phyloP scores from a whole-genome alignment of 2,113 vertebrate genomes.

The Oryzias melastigma region DNA sequence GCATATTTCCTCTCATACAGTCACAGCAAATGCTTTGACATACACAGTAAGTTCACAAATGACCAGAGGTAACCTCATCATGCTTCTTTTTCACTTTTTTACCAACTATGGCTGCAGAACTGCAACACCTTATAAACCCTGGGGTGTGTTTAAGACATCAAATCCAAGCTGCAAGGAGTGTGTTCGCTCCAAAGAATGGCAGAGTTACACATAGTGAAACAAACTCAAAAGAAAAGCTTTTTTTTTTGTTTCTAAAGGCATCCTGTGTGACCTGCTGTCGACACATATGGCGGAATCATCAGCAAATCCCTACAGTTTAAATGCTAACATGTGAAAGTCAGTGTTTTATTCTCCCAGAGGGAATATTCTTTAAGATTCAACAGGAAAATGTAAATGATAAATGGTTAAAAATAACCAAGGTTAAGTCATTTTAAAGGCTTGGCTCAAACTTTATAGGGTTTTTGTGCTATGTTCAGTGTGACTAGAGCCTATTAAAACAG shows the following conservation, averaged over 20 bases:
- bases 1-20: slow-evolving; percentile 47
- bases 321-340: background rate
- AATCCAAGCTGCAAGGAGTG: slow-evolving; percentile 16
- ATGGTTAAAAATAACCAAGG: no score
- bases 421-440: no score
- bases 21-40: slow-evolving; percentile 16
- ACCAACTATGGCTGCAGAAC: slow-evolving; percentile 31
- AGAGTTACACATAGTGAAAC: slow-evolving; percentile 14
- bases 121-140: slow-evolving; percentile 46
- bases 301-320: background rate
- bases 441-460: no score
- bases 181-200: slow-evolving; percentile 23
- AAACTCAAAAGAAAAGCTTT: background rate
- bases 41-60: slow-evolving; percentile 41
- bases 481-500: no score
- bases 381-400: background rate
- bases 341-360: background rate
- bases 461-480: no score
- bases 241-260: slow-evolving; percentile 1
- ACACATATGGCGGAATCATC: background rate
- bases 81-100: slow-evolving; percentile 8
- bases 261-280: background rate
- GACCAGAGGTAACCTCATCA: slow-evolving; percentile 37
- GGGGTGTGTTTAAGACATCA: slow-evolving; percentile 58
- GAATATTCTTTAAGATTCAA: background rate